Conservation (phyloP, 2,797 vertebrate genomes). For the Rhinichthys osculus region DNA sequence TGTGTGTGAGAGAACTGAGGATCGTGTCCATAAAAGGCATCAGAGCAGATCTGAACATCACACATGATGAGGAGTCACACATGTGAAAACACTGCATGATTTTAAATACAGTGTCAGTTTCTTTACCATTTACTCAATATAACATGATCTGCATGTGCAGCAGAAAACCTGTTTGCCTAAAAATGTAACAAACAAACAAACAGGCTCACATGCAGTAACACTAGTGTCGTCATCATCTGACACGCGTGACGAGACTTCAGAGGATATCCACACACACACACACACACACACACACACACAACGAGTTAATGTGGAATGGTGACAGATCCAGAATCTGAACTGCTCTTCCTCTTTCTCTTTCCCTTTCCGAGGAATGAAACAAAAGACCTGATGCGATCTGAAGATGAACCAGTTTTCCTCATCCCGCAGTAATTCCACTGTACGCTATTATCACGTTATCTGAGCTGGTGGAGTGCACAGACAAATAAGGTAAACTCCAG, state of each 20-base stretch:
- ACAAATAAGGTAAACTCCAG: conserved; percentile 94
- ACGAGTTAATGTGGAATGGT: too few species aligned
- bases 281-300: too few species aligned
- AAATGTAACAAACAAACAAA: background rate
- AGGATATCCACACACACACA: too few species aligned
- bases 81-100: background rate
- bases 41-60: background rate
- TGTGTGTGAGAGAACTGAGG: background rate
- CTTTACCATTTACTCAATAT: background rate
- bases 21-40: background rate
- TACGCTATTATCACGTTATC: background rate
- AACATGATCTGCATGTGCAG: too few species aligned
- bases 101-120: background rate
- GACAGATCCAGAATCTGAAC: background rate
- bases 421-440: background rate
- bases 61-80: background rate
- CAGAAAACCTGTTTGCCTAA: background rate
- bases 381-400: too few species aligned
- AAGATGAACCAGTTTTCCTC: background rate
- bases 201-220: background rate
- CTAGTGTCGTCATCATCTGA: too few species aligned
- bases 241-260: too few species aligned
- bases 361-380: background rate
- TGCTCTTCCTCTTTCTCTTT: too few species aligned
- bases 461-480: conserved; percentile 67